Percentiles rank a stretch among this genome's conserved stretches.
These are phyloP conservation scores for Leptodactylus fallax DNA, from an alignment of 2,797 vertebrate genomes.

Conservation along the genomic window DNA sequence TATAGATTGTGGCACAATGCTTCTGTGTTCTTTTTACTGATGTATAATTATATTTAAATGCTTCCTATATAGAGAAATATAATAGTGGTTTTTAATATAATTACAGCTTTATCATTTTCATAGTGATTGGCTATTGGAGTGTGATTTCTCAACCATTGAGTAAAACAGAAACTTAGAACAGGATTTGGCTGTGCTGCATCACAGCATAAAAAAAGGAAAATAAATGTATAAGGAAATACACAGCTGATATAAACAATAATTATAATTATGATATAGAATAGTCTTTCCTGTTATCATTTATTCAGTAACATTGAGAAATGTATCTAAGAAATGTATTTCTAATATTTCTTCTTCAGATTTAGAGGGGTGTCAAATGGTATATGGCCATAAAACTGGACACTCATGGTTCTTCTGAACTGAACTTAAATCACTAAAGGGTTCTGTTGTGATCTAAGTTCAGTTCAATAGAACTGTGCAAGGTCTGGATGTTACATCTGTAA, in stretches of 20 bases:
- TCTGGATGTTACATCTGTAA: no score
- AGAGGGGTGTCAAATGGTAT: no score
- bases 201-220: conserved; percentile 21
- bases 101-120: conserved; percentile 58
- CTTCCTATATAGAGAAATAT: conserved; percentile 46
- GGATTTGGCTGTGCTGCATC: conserved; percentile 25
- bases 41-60: conserved; percentile 62
- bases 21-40: conserved; percentile 48
- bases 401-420: no score
- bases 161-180: conserved; percentile 17
- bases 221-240: not conserved
- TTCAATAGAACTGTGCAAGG: no score
- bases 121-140: conserved; percentile 45
- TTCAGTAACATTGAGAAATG: no score
- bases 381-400: no score
- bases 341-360: no score
- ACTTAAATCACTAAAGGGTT: no score
- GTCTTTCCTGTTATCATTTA: no score
- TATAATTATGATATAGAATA: not conserved
- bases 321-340: not conserved
- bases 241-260: conserved; percentile 7
- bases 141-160: conserved; percentile 29
- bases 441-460: no score
- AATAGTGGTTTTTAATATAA: conserved; percentile 60
- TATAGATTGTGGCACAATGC: conserved; percentile 55